Conservation (phyloP, 1,140 invertebrate genomes). For the Melanaphis sacchari region DNA sequence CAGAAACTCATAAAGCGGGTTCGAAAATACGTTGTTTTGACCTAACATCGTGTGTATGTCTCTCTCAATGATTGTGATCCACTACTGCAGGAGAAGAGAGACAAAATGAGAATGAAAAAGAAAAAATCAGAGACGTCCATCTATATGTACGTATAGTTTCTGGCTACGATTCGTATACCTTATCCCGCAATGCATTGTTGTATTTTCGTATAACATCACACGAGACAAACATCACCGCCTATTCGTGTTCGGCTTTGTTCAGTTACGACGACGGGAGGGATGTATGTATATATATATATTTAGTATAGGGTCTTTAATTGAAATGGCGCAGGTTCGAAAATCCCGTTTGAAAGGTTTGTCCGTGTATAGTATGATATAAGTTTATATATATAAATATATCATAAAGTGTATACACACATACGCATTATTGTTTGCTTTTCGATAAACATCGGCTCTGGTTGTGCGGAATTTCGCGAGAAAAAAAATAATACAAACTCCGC, state of each 20-base stretch:
- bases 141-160: not conserved
- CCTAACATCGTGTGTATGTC: not conserved
- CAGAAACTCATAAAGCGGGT: not conserved
- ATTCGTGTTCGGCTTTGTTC: constrained; percentile 13
- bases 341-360: not conserved
- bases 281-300: not conserved
- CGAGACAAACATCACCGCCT: not conserved
- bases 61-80: not conserved
- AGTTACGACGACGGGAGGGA: not conserved
- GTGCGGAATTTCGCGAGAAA: not conserved
- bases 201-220: not conserved
- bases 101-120: not conserved
- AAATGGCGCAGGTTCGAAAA: not conserved
- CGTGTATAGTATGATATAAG: not conserved
- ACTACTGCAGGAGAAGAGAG: not conserved
- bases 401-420: rapidly evolving
- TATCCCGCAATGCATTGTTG: not conserved
- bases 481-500: not conserved
- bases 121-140: not conserved
- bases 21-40: not conserved
- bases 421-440: not conserved
- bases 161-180: not conserved
- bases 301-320: not conserved
- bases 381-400: not conserved
- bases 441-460: not conserved